Percentiles rank a stretch among this genome's conserved stretches.
These are phyloP conservation scores for Meliscaeva auricollis DNA, from an alignment of 2,888 invertebrate genomes.

Conservation along the genomic window DNA sequence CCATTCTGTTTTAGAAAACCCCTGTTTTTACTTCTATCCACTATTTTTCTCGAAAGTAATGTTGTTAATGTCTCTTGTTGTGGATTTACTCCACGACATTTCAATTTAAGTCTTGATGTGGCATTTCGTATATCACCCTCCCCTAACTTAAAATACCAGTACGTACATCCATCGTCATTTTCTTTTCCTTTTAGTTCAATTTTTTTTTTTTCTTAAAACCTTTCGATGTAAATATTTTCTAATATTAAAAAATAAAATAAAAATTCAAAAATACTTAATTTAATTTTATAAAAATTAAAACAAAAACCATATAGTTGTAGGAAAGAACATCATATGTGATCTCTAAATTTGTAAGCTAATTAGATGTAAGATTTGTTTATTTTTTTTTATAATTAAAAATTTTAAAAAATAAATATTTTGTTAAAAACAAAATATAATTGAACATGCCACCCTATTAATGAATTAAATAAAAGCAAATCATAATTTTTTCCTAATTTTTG, in stretches of 20 bases:
- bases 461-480: neutral
- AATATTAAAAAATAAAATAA: constrained; percentile 49
- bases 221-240: constrained; percentile 63
- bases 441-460: constrained; percentile 47
- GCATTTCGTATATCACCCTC: too few relatives aligned
- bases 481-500: constrained; percentile 10
- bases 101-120: too few relatives aligned
- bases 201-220: constrained; percentile 27
- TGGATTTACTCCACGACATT: too few relatives aligned
- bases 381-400: neutral
- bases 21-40: too few relatives aligned
- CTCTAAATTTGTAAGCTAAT: constrained; percentile 77
- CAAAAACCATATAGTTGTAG: constrained; percentile 46
- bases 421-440: constrained; percentile 35
- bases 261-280: constrained; percentile 62
- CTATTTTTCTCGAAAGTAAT: too few relatives aligned
- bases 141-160: neutral
- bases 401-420: neutral
- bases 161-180: neutral
- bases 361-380: constrained; percentile 49
- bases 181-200: neutral
- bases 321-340: constrained; percentile 78
- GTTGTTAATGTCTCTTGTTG: too few relatives aligned
- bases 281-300: constrained; percentile 29
- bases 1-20: too few relatives aligned